Percentiles rank a stretch among this genome's conserved stretches.
Conservation (phyloP, 1,140 invertebrate genomes). For the Phortica variegata region DNA sequence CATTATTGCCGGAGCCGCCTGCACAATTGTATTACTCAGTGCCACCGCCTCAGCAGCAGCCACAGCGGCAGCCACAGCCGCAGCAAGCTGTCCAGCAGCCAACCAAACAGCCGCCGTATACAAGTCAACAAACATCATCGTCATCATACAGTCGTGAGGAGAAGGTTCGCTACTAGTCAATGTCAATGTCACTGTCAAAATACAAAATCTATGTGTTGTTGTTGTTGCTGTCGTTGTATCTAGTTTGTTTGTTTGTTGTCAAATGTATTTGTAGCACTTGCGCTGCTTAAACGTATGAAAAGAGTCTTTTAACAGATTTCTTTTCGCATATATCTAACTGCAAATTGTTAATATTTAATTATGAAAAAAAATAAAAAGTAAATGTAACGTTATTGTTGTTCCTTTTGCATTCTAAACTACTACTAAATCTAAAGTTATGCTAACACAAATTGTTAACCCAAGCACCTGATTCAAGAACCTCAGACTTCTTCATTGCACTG, state of each 20-base stretch:
- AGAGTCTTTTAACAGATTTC: no score
- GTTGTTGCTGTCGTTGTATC: slow-evolving; percentile 23
- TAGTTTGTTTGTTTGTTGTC: slow-evolving; percentile 18
- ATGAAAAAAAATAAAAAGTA: no score
- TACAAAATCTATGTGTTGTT: slow-evolving; percentile 27
- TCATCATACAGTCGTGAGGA: slow-evolving; percentile 41
- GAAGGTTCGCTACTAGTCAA: slow-evolving; percentile 42
- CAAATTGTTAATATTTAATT: no score
- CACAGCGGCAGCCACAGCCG: not conserved
- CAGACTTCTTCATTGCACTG: no score
- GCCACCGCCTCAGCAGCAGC: slow-evolving; percentile 7
- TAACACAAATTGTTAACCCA: no score
- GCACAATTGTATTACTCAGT: slow-evolving; percentile 29
- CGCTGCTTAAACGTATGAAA: slow-evolving; percentile 1
- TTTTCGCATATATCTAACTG: no score
- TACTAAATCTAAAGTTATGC: no score
- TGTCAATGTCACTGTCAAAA: slow-evolving; percentile 8
- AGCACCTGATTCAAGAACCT: no score
- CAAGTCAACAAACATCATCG: slow-evolving; percentile 10
- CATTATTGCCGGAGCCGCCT: slow-evolving; percentile 29
- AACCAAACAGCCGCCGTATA: not conserved
- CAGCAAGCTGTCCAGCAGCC: not conserved
- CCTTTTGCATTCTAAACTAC: no score
- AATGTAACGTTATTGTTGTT: no score
- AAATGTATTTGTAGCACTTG: slow-evolving; percentile 40